phyloP scores from a whole-genome alignment of 2,888 invertebrate species.

The Plebejus melissa region DNA sequence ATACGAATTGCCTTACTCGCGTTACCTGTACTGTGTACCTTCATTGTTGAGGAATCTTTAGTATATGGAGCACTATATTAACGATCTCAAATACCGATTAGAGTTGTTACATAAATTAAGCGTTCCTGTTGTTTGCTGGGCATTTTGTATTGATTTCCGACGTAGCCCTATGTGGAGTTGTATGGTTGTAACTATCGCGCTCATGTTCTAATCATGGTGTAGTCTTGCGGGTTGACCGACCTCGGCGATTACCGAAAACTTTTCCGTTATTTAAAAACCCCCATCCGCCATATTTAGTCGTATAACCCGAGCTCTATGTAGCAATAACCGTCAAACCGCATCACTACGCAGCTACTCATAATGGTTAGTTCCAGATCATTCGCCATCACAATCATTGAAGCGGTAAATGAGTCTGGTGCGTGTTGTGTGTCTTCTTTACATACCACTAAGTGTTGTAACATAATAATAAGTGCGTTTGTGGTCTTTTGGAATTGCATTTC shows the following conservation, averaged over 20 bases:
- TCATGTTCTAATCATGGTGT: background rate
- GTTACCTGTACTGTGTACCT: slow-evolving; percentile 74
- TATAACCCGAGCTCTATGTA: background rate
- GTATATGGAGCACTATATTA: slow-evolving; percentile 67
- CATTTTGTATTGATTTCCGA: slow-evolving; percentile 42
- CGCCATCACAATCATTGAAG: slow-evolving; percentile 50
- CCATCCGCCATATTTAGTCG: background rate
- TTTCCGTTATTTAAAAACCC: background rate
- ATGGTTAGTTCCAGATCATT: slow-evolving; percentile 33
- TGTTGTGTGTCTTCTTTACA: slow-evolving; percentile 74
- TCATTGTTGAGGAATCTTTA: slow-evolving; percentile 64
- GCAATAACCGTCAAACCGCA: background rate
- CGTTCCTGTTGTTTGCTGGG: slow-evolving; percentile 48
- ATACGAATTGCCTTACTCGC: slow-evolving; percentile 73
- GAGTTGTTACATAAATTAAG: slow-evolving; percentile 62
- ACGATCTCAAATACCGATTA: slow-evolving; percentile 75
- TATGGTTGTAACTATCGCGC: slow-evolving; percentile 28
- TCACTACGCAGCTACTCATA: background rate
- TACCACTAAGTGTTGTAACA: slow-evolving; percentile 66
- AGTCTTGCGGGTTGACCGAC: slow-evolving; percentile 2
- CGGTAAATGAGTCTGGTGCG: slow-evolving; percentile 63
- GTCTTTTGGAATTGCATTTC: slow-evolving; percentile 71
- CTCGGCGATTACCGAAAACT: background rate
- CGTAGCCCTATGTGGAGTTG: slow-evolving; percentile 42
- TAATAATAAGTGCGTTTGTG: slow-evolving; percentile 59